phyloP scores from a whole-genome alignment of 2,113 vertebrate species.

The Burhinus bistriatus region DNA sequence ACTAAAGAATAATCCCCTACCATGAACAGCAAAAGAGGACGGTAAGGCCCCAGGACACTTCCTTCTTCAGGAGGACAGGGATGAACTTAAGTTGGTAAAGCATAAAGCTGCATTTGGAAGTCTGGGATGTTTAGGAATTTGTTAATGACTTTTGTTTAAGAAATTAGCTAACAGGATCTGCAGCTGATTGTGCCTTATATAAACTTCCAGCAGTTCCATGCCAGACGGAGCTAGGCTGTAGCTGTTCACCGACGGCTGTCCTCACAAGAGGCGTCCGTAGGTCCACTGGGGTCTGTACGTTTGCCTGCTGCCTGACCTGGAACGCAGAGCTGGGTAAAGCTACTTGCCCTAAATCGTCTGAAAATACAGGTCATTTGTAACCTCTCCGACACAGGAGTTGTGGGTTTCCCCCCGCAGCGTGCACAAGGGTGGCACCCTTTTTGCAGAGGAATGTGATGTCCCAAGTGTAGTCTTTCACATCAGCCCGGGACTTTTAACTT shows the following conservation, averaged over 20 bases:
- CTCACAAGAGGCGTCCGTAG: accelerated
- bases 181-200: not conserved
- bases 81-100: not conserved
- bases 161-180: not conserved
- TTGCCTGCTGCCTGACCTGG: not conserved
- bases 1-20: not conserved
- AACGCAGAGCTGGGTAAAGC: not conserved
- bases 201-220: not conserved
- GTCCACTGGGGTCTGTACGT: accelerated
- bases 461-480: too few relatives aligned
- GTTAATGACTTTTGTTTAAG: not conserved
- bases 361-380: not conserved
- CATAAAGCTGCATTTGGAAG: not conserved
- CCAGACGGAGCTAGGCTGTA: not conserved
- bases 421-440: too few relatives aligned
- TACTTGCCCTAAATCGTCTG: not conserved
- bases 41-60: not conserved
- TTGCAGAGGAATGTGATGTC: not conserved
- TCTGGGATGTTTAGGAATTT: not conserved
- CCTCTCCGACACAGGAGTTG: not conserved
- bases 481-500: not conserved
- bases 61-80: not conserved
- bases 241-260: not conserved
- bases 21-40: not conserved
- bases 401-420: not conserved